Base-by-base conservation (phyloP, 2,797 vertebrate genomes). In the Crenuchus spilurus region DNA sequence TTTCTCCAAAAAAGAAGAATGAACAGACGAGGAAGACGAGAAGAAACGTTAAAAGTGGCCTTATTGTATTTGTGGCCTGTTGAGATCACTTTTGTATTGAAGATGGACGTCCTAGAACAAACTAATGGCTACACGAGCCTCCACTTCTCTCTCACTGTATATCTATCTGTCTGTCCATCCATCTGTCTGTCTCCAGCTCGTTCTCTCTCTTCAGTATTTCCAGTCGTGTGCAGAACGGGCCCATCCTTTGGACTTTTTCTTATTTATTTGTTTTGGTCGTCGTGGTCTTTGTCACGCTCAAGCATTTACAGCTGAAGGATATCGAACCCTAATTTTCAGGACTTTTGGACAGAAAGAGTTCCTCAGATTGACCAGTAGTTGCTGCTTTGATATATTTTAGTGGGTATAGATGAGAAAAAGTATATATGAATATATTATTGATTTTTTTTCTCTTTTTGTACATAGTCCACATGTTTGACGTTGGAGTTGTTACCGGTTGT, bases 311-410 rank as follows among this genome's bases (percentile, higher is more conserved):
- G 90, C 90, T 87, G 94, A 94, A 94, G 94, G 91, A 90, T 92
- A 92, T 92, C 90, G 88, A 91, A 86, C 88, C 86, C 48, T 1
- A 81, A 78, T 88, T 90, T 87, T 90, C 86, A 88, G 77, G 70
- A 87, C 75, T 86, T 84, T 69, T 80, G 87, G 28, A 88, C 82
- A 80, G 77, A 87, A 91, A 69, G 89, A 89, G 89, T 93, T 92
- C 90, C 88, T 94, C 93, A 92, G 87, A 92, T 94, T 94, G 95
- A 97, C 96, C 94, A 96, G 95, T 90, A 93, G 95, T 93, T 96
- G 95, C 95, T 97, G 95, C 90, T 90, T 95, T 93, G 94, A 88
- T 91, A 68, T 92, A 87, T 91, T 91, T 91, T 85, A 83, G 87
- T 89, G 87, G 89, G 88, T 91, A 87, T 89, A 79, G 85, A 85